Evolutionary conservation across 2,888 invertebrate genomes (phyloP), one percentile per base, ranked within the genome.

Genomic region (Muschampia plurimacula): DNA sequence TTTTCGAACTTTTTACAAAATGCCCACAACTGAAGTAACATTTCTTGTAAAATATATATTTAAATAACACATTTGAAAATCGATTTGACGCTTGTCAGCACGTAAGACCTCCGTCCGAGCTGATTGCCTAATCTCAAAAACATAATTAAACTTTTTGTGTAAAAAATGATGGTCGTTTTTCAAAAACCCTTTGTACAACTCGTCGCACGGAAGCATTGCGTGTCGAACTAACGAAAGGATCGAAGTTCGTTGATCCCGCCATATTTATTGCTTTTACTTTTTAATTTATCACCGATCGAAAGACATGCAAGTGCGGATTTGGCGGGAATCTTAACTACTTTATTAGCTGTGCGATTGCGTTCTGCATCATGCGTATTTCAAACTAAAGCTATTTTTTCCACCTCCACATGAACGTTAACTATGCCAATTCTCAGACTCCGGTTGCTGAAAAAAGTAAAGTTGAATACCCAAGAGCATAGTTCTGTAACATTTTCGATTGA

Each of bases 201-300:
- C 69, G 46, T 69, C 64, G 60, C 67, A 68, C 70, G 73, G 69
- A 39, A 70, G 80, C 79, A 77, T 82, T 65, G 82, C 77, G 76
- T 75, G 79, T 77, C 79, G 78, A 65, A 75, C 78, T 74, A 77
- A 74, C 78, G 77, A 77, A 77, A 78, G 77, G 76, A 59, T 66
- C 65, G 39, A 57, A 70, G 79, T 78, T 77, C 78, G 76, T 80
- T 81, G 82, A 80, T 80, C 82, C 77, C 77, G 72, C 76, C 74
- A 77, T 79, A 82, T 81, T 80, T 80, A 80, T 82, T 80, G 79
- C 77, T 80, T 82, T 81, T 80, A 79, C 79, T 81, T 81, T 80
- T 80, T 71, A 71, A 71, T 71, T 71, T 71, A 71, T 66, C 49
- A 41, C 49, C 41, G 39, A 66, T 55, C 46, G 15, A 63, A 4